Evolutionary conservation across 1,140 invertebrate genomes (phyloP), one percentile per base, ranked within the genome.

Genomic region (Aplysia californica): DNA sequence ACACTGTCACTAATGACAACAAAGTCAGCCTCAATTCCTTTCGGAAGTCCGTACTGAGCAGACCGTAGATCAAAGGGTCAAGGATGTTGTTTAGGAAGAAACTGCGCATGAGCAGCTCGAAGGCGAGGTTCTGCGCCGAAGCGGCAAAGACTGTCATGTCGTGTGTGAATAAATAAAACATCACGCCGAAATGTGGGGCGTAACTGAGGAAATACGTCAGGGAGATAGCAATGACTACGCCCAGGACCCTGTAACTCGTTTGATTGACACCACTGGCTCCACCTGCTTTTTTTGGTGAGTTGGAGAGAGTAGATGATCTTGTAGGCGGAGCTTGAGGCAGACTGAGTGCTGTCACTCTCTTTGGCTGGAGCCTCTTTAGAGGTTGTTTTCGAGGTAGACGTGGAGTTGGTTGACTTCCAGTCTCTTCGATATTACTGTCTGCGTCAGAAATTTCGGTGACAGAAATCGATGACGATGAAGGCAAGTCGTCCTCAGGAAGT

Each of bases 51-150:
- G 35, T n/a, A 20, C 66, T 69, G 33, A 21, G 39, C n/a, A 69
- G 35, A 5, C 66, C 66, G 35, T 69, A 69, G 38, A 69, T 69
- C 33, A 69, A 21, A 4, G 66, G 66, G 35, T 69, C 66, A 6
- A 41, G 35, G 35, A 69, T 41, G 31, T 69, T 69, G 66, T 69
- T 69, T 21, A 69, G 35, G 36, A 35, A 69, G n/a, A 69, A 69
- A 1, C 33, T 39, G 5, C 66, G 23, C 66, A 69, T 69, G 31
- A 41, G 35, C 0, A 69, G n/a, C 3, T 4, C 66, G 38, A 39
- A 41, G 33, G n/a, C 20, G 21, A 39, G 38, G 23, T n/a, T 39
- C 66, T 39, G 66, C 4, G 66, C 33, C 23, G 35, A 41, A n/a
- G 33, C 38, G 21, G 33, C n/a, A 31, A 69, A 69, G 21, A 41